Conservation (phyloP, 2,797 vertebrate genomes). For the Tadarida brasiliensis region DNA sequence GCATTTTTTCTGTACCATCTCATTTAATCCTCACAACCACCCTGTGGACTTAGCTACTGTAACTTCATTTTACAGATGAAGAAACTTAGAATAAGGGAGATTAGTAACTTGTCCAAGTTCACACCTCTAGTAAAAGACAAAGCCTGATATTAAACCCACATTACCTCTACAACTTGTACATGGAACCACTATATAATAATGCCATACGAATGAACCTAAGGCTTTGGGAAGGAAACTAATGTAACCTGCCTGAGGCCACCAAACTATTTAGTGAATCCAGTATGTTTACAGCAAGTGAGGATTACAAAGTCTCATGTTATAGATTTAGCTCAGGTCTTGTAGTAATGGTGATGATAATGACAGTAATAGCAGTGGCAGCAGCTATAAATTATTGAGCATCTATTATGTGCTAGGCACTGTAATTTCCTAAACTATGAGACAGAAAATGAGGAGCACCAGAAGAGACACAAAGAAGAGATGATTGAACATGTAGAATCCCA, state of each 20-base stretch:
- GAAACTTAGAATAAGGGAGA: conserved; percentile 17
- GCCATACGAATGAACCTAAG: neutral
- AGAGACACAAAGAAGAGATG: neutral
- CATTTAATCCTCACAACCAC: conserved; percentile 30
- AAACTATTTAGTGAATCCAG: neutral
- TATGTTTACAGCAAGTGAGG: neutral
- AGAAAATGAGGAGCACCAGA: conserved; percentile 5
- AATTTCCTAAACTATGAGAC: neutral
- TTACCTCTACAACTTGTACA: neutral
- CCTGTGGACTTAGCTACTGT: neutral
- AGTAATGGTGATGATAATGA: neutral
- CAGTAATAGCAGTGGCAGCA: neutral
- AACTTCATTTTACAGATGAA: conserved; percentile 16
- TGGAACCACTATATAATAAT: neutral
- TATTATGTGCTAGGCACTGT: neutral
- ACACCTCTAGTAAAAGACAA: conserved; percentile 13
- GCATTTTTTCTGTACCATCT: neutral
- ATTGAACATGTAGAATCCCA: neutral
- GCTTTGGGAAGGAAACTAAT: conserved; percentile 32
- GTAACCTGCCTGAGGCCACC: neutral
- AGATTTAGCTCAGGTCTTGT: neutral
- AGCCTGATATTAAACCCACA: neutral
- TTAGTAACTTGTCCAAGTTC: conserved; percentile 15
- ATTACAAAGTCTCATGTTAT: conserved; percentile 19
- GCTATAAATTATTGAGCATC: neutral